Evolutionary conservation across 2,113 vertebrate species (phyloP).

Genomic region (Labeo catla): DNA sequence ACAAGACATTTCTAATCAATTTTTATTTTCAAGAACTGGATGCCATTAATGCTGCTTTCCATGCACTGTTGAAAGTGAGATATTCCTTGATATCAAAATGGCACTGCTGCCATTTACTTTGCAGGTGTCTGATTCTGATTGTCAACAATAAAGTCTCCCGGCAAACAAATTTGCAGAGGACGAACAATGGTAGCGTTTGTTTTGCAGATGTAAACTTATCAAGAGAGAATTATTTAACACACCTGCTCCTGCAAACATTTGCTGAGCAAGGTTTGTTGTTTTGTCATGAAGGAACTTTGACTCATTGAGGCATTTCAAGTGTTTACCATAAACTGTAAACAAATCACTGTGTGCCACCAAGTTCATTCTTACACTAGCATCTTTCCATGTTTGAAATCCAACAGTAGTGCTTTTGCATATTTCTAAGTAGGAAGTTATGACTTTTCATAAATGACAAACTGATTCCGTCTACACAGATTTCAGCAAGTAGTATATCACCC

Average conservation of each 20-base stretch:
- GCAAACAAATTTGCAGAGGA: neutral
- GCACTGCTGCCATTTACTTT: neutral
- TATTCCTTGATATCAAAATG: neutral
- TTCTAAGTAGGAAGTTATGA: neutral
- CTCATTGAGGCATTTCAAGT: neutral
- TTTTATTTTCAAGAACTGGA: neutral
- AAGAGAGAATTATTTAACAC: neutral
- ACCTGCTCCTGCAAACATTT: neutral
- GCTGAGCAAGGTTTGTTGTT: neutral
- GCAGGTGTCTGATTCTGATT: neutral
- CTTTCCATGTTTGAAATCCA: neutral
- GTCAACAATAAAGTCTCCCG: neutral
- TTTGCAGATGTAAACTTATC: neutral
- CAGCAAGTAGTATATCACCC: neutral
- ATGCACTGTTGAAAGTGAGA: neutral
- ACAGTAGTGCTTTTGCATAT: neutral
- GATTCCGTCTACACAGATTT: neutral
- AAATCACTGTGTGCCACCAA: neutral
- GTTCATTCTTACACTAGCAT: neutral
- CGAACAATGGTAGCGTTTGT: neutral
- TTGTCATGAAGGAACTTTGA: neutral
- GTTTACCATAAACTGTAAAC: neutral
- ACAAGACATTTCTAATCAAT: too few relatives aligned
- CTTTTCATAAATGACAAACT: neutral
- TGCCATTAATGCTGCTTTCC: neutral